These are phyloP conservation scores for Micromesistius poutassou DNA, from an alignment of 2,797 vertebrate species.

Conservation along the genomic window DNA sequence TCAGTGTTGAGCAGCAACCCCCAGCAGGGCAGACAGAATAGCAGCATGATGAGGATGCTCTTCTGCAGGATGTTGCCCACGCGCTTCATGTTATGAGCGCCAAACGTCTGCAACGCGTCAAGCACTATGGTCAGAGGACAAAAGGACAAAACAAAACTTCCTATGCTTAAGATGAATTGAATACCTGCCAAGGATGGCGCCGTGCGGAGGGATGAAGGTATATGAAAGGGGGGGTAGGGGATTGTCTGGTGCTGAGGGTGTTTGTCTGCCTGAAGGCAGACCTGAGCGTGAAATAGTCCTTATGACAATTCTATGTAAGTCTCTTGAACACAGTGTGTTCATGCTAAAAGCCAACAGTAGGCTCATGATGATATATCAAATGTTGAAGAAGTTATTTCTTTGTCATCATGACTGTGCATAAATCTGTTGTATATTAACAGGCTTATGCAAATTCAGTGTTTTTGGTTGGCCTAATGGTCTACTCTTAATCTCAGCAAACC, in stretches of 20 bases:
- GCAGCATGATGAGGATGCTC: conserved; percentile 78
- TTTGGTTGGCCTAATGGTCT: not conserved
- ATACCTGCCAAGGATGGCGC: no score
- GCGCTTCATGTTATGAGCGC: conserved; percentile 82
- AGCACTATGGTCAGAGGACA: not conserved
- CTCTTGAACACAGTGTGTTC: not conserved
- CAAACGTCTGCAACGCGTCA: conserved; percentile 73
- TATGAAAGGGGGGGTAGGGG: no score
- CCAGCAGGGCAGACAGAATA: conserved; percentile 90
- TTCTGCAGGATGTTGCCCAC: conserved; percentile 86
- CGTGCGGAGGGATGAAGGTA: no score
- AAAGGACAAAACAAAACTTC: conserved; percentile 2
- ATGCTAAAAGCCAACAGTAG: no score
- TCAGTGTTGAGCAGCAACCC: conserved; percentile 83
- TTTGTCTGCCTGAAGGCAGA: not conserved
- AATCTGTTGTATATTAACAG: not conserved
- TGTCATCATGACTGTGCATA: not conserved
- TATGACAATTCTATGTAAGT: not conserved
- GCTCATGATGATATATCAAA: not conserved
- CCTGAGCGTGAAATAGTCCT: not conserved
- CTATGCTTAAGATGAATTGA: not conserved
- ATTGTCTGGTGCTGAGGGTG: no score
- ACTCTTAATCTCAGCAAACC: not conserved
- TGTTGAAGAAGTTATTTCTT: not conserved
- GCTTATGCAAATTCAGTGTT: not conserved